phyloP scores from a whole-genome alignment of 2,888 invertebrate species.

The Leptopilina myrica region DNA sequence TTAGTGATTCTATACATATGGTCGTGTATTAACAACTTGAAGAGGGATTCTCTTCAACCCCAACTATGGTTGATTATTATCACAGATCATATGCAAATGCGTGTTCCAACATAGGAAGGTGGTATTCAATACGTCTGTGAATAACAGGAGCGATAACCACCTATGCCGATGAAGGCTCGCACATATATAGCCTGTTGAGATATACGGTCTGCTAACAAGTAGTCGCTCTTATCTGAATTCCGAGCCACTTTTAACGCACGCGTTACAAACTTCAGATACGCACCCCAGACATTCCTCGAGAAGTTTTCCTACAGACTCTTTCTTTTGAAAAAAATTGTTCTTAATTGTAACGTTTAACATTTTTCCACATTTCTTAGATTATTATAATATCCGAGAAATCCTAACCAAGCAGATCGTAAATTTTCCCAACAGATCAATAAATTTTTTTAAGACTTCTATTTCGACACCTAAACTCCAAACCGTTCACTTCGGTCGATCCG shows the following conservation, averaged over 20 bases:
- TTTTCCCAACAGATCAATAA: too few species aligned
- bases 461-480: too few species aligned
- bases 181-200: constrained; percentile 52
- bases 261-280: constrained; percentile 7
- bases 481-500: too few species aligned
- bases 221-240: constrained; percentile 37
- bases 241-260: constrained; percentile 33
- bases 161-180: constrained; percentile 56
- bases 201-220: constrained; percentile 46
- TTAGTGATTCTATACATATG: background rate
- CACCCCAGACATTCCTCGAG: constrained; percentile 1
- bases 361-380: too few species aligned
- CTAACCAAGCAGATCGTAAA: too few species aligned
- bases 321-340: too few species aligned
- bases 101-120: constrained; percentile 34
- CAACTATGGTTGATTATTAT: constrained; percentile 25
- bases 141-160: constrained; percentile 47
- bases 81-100: constrained; percentile 35
- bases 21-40: background rate
- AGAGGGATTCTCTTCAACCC: constrained; percentile 13
- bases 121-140: constrained; percentile 39
- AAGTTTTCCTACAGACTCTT: background rate
- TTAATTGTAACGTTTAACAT: too few species aligned
- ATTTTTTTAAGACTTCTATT: too few species aligned
- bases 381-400: too few species aligned